A percentile compares a stretch with the other conserved stretches of the same genome.
Evolutionary conservation across 2,888 invertebrate species (phyloP).

Genomic region (Hydriomena furcata): DNA sequence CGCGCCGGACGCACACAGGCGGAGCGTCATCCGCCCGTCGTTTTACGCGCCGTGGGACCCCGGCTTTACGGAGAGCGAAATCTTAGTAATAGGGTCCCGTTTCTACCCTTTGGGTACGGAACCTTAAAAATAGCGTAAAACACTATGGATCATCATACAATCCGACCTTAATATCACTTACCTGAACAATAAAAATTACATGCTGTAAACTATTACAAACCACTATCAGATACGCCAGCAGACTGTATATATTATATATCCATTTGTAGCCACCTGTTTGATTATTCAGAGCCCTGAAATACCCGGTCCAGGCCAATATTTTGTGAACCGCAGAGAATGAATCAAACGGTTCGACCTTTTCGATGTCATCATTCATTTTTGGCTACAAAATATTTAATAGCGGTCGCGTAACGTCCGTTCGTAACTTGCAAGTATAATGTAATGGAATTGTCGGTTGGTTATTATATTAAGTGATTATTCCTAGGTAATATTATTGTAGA

Average conservation of each 20-base stretch:
- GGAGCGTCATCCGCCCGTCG: too few relatives aligned
- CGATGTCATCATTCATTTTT: conserved; percentile 32
- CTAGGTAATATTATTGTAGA: too few relatives aligned
- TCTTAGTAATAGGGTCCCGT: too few relatives aligned
- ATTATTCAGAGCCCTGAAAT: conserved; percentile 40
- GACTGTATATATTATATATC: conserved; percentile 39
- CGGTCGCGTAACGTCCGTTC: conserved; percentile 16
- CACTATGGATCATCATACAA: neutral
- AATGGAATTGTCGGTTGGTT: conserved; percentile 2
- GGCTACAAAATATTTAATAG: conserved; percentile 24
- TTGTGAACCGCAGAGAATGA: conserved; percentile 43
- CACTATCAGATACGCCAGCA: conserved; percentile 30
- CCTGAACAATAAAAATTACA: conserved; percentile 45
- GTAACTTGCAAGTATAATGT: conserved; percentile 1
- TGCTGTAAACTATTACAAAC: conserved; percentile 37
- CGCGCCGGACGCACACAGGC: too few relatives aligned
- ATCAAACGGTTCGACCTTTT: conserved; percentile 44
- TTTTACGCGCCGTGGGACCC: too few relatives aligned
- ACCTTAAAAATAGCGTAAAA: too few relatives aligned
- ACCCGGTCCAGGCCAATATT: conserved; percentile 43
- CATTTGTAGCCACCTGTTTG: conserved; percentile 33
- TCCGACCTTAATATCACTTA: conserved; percentile 18
- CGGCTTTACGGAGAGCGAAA: too few relatives aligned
- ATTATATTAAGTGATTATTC: conserved; percentile 2
- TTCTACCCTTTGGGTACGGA: too few relatives aligned